Evolutionary conservation across 2,888 invertebrate genomes (phyloP).

Genomic region (Cantharis flavilabris): DNA sequence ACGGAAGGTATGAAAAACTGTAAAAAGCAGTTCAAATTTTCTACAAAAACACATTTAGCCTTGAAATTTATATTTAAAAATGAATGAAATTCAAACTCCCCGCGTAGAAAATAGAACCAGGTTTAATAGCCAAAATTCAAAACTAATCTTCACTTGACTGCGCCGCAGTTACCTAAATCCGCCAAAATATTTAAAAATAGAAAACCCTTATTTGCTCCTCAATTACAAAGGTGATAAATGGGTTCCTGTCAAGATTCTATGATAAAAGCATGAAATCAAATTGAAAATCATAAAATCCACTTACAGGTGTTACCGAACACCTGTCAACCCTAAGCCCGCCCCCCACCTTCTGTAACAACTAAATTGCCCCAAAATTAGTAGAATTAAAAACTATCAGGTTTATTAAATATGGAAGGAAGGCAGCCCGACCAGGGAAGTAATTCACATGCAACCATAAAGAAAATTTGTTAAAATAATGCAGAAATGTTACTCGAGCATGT

Average conservation of each 20-base stretch:
- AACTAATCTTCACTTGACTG: too few relatives aligned
- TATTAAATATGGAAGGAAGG: not conserved
- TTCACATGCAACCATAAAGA: not conserved
- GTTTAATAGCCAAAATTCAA: too few relatives aligned
- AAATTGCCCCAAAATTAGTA: not conserved
- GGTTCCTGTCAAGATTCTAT: not conserved
- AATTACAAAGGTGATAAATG: not conserved
- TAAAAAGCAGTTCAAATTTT: too few relatives aligned
- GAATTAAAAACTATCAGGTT: not conserved
- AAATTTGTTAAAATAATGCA: not conserved
- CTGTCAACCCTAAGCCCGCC: not conserved
- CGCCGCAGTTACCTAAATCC: too few relatives aligned
- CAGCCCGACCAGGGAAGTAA: not conserved
- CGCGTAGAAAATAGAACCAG: too few relatives aligned
- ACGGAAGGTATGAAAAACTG: too few relatives aligned
- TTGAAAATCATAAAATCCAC: not conserved
- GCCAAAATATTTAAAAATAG: too few relatives aligned
- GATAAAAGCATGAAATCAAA: not conserved
- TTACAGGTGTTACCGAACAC: not conserved
- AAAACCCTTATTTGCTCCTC: too few relatives aligned
- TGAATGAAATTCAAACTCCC: too few relatives aligned
- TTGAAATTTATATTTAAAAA: too few relatives aligned
- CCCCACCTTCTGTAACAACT: not conserved
- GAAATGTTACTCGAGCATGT: not conserved
- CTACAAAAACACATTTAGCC: too few relatives aligned